Evolutionary conservation across 2,888 invertebrate species (phyloP), one percentile per base, ranked within the genome.

Genomic region (Isotomurus palustris): DNA sequence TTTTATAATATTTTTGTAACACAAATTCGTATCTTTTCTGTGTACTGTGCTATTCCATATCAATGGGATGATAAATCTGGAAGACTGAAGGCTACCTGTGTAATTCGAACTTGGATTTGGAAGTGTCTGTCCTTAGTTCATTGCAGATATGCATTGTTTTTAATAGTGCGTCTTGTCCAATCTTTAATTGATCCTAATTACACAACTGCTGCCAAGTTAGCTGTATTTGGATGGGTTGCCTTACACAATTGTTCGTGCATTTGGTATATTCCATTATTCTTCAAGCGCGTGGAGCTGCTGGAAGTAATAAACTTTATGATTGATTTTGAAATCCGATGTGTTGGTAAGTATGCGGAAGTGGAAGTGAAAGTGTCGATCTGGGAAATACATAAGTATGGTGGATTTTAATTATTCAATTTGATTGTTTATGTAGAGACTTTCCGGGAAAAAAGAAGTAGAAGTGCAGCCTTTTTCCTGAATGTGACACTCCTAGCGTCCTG

Each of bases 211-310:
- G 50, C 50, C 24, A 50, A 50, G 19, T 22, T 50, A 25, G 50
- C 50, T 4, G 35, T 50, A 17, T 50, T 50, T 35, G 50, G 50
- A 38, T 50, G 50, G 50, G 50, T 50, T n/a, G 24, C 50, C 2
- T 38, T 50, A 29, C 50, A 50, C 17, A 50, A 50, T 17, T 25
- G 22, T 22, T 50, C 50, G 4, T 22, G 27, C 2, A 12, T 36
- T 22, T 50, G 50, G 50, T 50, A 50, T 19, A 50, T 50, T 38
- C 50, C 50, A 6, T 24, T 50, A 25, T 50, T 50, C 27, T 50
- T 50, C n/a, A 50, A 50, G 24, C 21, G 50, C 25, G 24, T 38
- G 17, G 38, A 38, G 27, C 22, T 50, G 3, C 19, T 50, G 36
- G 50, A 50, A 22, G 38, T 29, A 3, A 19, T 50, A 24, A 50